Evolutionary conservation across 2,797 vertebrate species (phyloP).

Genomic region (Chaenodraco wilsoni): DNA sequence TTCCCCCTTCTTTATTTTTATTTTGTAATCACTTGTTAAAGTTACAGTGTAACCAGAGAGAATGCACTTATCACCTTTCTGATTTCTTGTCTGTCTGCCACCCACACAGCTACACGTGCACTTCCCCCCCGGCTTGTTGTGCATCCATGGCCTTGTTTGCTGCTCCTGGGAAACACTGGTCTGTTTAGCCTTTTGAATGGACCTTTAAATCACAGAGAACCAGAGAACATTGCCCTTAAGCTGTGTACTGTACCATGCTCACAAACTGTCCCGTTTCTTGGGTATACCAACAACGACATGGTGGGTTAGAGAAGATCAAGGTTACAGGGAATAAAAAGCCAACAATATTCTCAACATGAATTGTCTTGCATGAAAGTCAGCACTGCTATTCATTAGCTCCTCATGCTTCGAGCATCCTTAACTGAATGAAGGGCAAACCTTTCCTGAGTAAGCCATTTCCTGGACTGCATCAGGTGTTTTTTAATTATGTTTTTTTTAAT

Average conservation of each 20-base stretch:
- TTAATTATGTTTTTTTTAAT: no score
- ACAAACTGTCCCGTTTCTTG: not conserved
- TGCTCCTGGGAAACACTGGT: slow-evolving; percentile 43
- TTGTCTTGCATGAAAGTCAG: no score
- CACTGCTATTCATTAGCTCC: not conserved
- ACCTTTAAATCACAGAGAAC: slow-evolving; percentile 34
- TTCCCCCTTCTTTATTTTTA: not conserved
- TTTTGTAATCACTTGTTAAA: not conserved
- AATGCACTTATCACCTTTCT: slow-evolving; percentile 10
- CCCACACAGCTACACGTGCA: not conserved
- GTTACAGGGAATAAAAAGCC: not conserved
- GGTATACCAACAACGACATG: not conserved
- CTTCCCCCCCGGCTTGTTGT: not conserved
- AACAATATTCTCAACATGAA: no score
- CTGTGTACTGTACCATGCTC: slow-evolving; percentile 28
- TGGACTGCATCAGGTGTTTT: not conserved
- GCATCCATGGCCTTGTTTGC: slow-evolving; percentile 42
- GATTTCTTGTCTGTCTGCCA: slow-evolving; percentile 20
- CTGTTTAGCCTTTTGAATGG: slow-evolving; percentile 17
- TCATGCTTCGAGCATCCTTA: not conserved
- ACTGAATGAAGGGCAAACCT: not conserved
- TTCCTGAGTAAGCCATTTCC: not conserved
- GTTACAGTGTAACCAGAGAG: slow-evolving; percentile 8
- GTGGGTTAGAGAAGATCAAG: not conserved
- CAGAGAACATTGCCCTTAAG: slow-evolving; percentile 33